These are phyloP conservation scores for Montipora foliosa DNA, from an alignment of 64 coral and sea anemone species.

Conservation along the genomic window DNA sequence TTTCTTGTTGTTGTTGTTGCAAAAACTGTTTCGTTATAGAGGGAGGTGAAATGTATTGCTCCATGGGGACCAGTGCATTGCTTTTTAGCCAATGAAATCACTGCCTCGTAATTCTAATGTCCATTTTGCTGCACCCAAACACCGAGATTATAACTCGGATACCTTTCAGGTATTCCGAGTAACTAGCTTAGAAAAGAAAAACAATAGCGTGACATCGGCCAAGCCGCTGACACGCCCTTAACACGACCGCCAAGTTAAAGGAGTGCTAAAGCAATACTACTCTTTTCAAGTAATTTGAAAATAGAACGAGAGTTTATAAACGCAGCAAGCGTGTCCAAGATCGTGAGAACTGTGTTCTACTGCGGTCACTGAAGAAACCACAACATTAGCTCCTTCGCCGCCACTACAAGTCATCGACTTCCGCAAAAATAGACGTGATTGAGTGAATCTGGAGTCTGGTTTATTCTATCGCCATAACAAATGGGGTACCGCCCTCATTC, in stretches of 20 bases:
- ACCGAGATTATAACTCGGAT: too few species aligned
- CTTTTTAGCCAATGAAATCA: too few species aligned
- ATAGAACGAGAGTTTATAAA: neutral
- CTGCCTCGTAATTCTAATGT: too few species aligned
- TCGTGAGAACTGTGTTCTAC: neutral
- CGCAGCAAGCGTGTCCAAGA: neutral
- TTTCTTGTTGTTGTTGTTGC: too few species aligned
- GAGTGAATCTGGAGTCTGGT: neutral
- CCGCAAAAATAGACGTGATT: neutral
- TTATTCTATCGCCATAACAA: neutral
- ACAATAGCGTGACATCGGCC: neutral
- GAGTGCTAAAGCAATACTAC: neutral
- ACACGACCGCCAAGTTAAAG: neutral
- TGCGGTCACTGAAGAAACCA: neutral
- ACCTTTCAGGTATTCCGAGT: neutral
- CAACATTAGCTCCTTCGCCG: neutral
- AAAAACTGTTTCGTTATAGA: too few species aligned
- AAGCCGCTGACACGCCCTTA: neutral
- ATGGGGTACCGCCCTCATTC: neutral
- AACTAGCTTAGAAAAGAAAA: neutral
- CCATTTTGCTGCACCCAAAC: too few species aligned
- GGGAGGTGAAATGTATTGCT: too few species aligned
- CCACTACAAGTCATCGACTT: neutral
- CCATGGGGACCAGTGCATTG: too few species aligned
- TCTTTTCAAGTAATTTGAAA: constrained; percentile 8